Conservation (phyloP, 2,797 vertebrate species). For the Gymnoscopelus braueri region DNA sequence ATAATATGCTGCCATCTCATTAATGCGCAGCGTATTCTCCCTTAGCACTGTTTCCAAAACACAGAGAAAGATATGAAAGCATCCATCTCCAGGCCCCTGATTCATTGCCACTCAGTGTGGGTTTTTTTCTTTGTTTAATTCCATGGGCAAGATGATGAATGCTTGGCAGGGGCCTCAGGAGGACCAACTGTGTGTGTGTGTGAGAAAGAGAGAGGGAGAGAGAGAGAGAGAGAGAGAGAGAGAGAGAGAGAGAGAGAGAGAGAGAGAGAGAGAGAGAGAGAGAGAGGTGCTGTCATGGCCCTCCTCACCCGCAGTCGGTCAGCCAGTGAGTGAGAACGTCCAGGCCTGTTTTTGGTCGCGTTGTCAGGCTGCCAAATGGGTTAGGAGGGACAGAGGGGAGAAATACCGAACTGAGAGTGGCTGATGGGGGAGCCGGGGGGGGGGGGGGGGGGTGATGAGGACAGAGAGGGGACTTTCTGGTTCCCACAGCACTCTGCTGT, state of each 20-base stretch:
- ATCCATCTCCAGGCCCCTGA: constrained; percentile 53
- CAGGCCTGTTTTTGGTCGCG: constrained; percentile 54
- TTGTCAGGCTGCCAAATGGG: constrained; percentile 65
- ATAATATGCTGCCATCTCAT: constrained; percentile 65
- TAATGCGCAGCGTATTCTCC: constrained; percentile 44
- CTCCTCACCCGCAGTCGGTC: constrained; percentile 49
- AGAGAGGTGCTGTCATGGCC: constrained; percentile 53
- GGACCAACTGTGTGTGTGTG: not conserved
- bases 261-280: constrained; percentile 16
- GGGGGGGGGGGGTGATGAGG: constrained; percentile 16
- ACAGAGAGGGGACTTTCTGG: constrained; percentile 30
- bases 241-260: constrained; percentile 37
- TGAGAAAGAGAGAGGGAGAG: constrained; percentile 1
- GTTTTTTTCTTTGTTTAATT: constrained; percentile 49
- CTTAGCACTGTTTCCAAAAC: constrained; percentile 43
- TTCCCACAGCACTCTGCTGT: constrained; percentile 15
- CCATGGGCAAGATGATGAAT: constrained; percentile 67
- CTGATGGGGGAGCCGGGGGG: not conserved
- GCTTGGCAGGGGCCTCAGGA: constrained; percentile 25
- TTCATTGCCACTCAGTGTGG: constrained; percentile 61
- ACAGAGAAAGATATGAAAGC: constrained; percentile 37
- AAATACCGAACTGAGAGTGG: constrained; percentile 2
- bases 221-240: constrained; percentile 36
- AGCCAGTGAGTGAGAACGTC: constrained; percentile 55
- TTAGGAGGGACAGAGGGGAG: constrained; percentile 43